Evolutionary conservation across 2,113 vertebrate genomes (phyloP), one percentile per base, ranked within the genome.

Genomic region (Gallinago paraguaiae): DNA sequence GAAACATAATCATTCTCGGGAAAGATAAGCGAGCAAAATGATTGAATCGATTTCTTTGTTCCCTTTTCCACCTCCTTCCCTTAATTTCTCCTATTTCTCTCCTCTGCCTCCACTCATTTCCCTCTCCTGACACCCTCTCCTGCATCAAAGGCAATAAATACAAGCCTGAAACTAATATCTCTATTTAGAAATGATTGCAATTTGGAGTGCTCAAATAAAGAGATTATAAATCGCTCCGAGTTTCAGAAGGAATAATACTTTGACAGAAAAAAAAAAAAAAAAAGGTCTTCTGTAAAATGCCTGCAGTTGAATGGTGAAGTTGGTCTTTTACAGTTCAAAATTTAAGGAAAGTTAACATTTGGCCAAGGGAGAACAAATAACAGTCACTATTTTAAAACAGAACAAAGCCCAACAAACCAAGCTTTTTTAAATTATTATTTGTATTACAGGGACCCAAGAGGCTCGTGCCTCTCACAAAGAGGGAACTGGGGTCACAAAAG

Each of bases 91-190:
- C 68, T 12, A 1, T 82, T 86, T 56, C 53, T 79, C 90, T 92
- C 88, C 83, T 84, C 72, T 94, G 93, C 89, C 82, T 92, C 78
- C 91, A 56, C 92, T 93, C 56, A 13, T 35, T 88, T 70, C 86
- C 68, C 75, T 68, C 56, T 86, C 85, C 83, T 81, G 76, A 70
- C 94, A 88, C 79, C 68, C 28, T 20, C 78, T 75, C 76, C 46
- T 70, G 74, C 94, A 80, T 70, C 31, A 67, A 41, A 61, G 37
- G 86, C 61, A 76, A 72, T 50, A 94, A 89, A 88, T 37, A 86
- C 56, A 72, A 93, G 76, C 80, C 69, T n/a, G 64, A 74, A 70
- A 64, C 45, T 48, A 82, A 69, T 27, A 25, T 9, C 6, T 22
- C 71, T 43, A 0, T 70, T 75, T 78, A 65, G 54, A 86, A 86